phyloP scores from a whole-genome alignment of 1,140 invertebrate genomes.

The Ips nitidus region DNA sequence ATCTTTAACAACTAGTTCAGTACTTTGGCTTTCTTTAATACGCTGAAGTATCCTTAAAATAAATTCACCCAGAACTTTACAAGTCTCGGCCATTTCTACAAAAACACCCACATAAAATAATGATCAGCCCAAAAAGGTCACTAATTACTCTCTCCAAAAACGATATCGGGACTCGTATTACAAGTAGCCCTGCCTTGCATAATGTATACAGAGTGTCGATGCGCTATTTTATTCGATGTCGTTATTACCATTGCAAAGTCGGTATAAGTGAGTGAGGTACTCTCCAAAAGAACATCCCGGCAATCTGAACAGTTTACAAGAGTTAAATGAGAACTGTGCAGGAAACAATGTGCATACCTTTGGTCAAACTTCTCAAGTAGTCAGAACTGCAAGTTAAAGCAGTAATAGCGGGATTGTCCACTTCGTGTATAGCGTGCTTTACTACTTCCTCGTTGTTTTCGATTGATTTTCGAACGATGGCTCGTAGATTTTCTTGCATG shows the following conservation, averaged over 20 bases:
- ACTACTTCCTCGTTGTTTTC: conserved; percentile 63
- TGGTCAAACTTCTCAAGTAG: conserved; percentile 58
- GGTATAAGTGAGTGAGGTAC: conserved; percentile 18
- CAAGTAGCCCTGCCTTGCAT: conserved; percentile 70
- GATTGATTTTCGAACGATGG: conserved; percentile 49
- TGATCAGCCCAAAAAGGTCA: background rate
- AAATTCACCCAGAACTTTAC: conserved; percentile 59
- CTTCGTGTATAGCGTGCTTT: conserved; percentile 62
- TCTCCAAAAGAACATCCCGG: conserved; percentile 49
- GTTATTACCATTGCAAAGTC: conserved; percentile 39
- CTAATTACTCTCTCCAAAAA: conserved; percentile 67
- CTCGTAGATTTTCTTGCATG: conserved; percentile 44
- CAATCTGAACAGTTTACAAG: conserved; percentile 38
- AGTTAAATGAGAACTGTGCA: conserved; percentile 4
- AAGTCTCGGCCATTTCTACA: conserved; percentile 62
- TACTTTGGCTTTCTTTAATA: conserved; percentile 51
- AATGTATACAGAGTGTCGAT: conserved; percentile 63
- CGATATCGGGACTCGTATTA: conserved; percentile 72
- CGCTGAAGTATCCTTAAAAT: conserved; percentile 54
- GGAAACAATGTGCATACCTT: conserved; percentile 16
- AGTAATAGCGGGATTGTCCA: conserved; percentile 71
- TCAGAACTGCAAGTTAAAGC: conserved; percentile 70
- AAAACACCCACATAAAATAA: conserved; percentile 23
- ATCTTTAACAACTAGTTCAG: conserved; percentile 39
- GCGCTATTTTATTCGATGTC: conserved; percentile 45